Percentiles rank a stretch among this genome's conserved stretches.
These are phyloP conservation scores for Ovis aries DNA, from an alignment of 2,113 vertebrate genomes.

Conservation along the genomic window DNA sequence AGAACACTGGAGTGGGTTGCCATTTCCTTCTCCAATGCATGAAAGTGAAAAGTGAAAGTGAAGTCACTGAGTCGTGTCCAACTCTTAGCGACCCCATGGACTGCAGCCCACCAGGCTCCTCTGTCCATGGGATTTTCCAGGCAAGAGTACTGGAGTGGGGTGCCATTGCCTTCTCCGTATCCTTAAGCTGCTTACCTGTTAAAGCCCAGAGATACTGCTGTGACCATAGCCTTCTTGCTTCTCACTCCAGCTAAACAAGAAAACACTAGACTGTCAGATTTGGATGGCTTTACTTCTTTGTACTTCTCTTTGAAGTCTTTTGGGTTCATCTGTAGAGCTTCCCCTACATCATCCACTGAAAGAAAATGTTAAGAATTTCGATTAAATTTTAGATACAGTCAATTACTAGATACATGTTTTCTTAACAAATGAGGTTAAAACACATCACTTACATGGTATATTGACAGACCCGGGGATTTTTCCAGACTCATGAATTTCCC, in stretches of 20 bases:
- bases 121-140: too few species aligned
- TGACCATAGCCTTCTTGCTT: conserved; percentile 85
- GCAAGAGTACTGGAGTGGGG: too few species aligned
- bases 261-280: conserved; percentile 87
- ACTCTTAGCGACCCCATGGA: too few species aligned
- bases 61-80: too few species aligned
- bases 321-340: conserved; percentile 87
- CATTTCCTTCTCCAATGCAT: too few species aligned
- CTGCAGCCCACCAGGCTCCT: too few species aligned
- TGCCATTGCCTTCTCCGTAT: neutral
- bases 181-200: conserved; percentile 80
- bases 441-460: conserved; percentile 87
- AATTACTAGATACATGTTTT: neutral
- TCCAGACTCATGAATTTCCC: conserved; percentile 89
- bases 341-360: conserved; percentile 87
- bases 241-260: conserved; percentile 90
- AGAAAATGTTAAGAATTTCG: conserved; percentile 41
- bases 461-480: conserved; percentile 89
- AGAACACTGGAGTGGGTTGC: too few species aligned
- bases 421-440: neutral
- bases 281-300: conserved; percentile 84
- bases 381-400: conserved; percentile 15
- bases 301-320: conserved; percentile 88
- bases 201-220: conserved; percentile 88
- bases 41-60: too few species aligned